Conservation (phyloP, 1,140 invertebrate species). For the Camponotus pennsylvanicus region DNA sequence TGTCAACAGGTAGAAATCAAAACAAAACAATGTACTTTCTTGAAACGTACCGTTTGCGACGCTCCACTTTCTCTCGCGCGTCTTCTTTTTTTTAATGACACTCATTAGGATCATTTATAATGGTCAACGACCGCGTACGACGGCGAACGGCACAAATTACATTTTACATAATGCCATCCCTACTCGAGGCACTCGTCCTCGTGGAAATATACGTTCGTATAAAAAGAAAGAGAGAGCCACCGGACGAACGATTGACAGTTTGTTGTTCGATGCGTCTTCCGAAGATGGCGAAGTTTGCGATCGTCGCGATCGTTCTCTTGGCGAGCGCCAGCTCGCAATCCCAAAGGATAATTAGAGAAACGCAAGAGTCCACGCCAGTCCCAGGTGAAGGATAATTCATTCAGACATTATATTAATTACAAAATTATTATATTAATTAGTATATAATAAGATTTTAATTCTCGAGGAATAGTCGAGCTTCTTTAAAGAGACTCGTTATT, state of each 20-base stretch:
- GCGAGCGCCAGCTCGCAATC: slow-evolving; percentile 28
- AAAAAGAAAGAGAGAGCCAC: slow-evolving; percentile 72
- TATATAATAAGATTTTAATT: not conserved
- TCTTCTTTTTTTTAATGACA: slow-evolving; percentile 72
- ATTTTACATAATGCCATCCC: slow-evolving; percentile 70
- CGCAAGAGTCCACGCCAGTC: not conserved
- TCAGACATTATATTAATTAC: not conserved
- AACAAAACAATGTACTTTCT: slow-evolving; percentile 73
- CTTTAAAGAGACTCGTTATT: not conserved
- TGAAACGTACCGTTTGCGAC: slow-evolving; percentile 57
- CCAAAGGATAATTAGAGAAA: slow-evolving; percentile 34
- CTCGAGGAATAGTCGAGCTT: not conserved
- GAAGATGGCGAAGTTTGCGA: slow-evolving; percentile 66
- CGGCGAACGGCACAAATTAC: slow-evolving; percentile 61
- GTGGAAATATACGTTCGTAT: slow-evolving; percentile 53
- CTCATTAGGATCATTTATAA: slow-evolving; percentile 69
- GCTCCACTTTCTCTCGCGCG: slow-evolving; percentile 75
- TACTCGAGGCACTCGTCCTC: not conserved
- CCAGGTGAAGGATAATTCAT: slow-evolving; percentile 65
- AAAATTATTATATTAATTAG: not conserved
- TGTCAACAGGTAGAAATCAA: slow-evolving; percentile 65
- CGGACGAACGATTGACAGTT: slow-evolving; percentile 55
- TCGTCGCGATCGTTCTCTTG: slow-evolving; percentile 67
- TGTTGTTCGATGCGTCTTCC: slow-evolving; percentile 53
- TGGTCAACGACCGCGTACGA: slow-evolving; percentile 41